Conservation (phyloP, 2,888 invertebrate genomes). For the Gibbula magus region DNA sequence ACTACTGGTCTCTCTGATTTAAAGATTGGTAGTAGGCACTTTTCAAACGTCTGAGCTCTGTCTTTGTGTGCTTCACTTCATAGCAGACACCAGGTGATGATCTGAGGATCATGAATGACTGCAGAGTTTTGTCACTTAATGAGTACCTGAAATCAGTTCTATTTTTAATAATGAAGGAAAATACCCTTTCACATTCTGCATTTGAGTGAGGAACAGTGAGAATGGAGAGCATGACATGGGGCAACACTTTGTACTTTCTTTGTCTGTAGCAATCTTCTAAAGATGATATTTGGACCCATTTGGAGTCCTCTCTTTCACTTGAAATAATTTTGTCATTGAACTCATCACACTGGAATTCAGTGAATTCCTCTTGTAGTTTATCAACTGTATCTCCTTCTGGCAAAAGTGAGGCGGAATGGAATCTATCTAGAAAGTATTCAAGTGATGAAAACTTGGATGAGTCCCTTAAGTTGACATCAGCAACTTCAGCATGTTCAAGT, state of each 20-base stretch:
- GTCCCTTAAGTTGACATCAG: not conserved
- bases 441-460: not conserved
- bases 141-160: conserved; percentile 60
- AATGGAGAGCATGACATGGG: not conserved
- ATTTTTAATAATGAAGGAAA: conserved; percentile 30
- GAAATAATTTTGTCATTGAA: not conserved
- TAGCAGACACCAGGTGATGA: no score
- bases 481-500: not conserved
- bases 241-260: not conserved
- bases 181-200: conserved; percentile 28
- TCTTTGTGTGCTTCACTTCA: no score
- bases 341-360: not conserved
- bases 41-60: no score
- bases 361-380: conserved; percentile 13
- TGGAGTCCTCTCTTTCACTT: conserved; percentile 24
- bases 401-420: not conserved
- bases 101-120: no score
- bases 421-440: conserved; percentile 20
- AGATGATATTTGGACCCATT: conserved; percentile 20
- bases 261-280: conserved; percentile 16
- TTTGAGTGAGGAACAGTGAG: conserved; percentile 6
- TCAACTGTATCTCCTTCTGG: conserved; percentile 11
- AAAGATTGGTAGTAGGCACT: no score
- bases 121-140: no score
- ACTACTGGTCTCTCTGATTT: no score